Percentiles rank a stretch among this genome's conserved stretches.
These are phyloP conservation scores for Mus spicilegus DNA, from an alignment of 2,113 vertebrate genomes.

Conservation along the genomic window DNA sequence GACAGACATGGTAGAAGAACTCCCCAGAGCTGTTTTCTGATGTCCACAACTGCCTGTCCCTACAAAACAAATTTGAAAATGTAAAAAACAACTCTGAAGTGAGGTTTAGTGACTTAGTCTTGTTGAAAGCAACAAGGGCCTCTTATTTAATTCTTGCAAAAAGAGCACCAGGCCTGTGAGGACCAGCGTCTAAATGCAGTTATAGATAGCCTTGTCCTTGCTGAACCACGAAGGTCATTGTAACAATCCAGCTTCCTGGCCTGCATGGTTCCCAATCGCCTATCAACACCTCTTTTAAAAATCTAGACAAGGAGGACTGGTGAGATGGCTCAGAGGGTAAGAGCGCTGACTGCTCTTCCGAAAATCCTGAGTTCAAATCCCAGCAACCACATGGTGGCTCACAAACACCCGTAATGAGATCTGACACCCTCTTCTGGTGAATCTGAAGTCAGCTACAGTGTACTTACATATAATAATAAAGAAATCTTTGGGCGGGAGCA, in stretches of 20 bases:
- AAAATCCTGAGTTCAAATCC: too few species aligned
- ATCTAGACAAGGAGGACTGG: too few species aligned
- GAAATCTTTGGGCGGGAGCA: too few species aligned
- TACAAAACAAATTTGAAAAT: neutral
- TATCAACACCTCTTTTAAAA: neutral
- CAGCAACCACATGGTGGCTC: too few species aligned
- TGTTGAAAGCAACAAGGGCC: neutral
- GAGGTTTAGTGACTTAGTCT: neutral
- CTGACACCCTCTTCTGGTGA: too few species aligned
- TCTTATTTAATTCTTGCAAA: neutral
- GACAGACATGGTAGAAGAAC: neutral
- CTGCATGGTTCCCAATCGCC: neutral
- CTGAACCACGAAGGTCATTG: slow-evolving; percentile 23
- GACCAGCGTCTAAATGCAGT: neutral
- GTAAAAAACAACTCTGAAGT: neutral
- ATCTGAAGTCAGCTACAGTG: too few species aligned
- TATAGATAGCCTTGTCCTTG: neutral
- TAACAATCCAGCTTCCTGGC: slow-evolving; percentile 8
- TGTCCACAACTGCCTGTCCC: neutral
- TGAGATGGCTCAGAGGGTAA: too few species aligned
- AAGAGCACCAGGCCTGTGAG: neutral
- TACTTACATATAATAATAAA: too few species aligned
- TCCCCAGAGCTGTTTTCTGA: neutral
- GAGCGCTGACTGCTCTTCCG: too few species aligned
- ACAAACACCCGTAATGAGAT: too few species aligned